Evolutionary conservation across 1,140 invertebrate species (phyloP), one percentile per base, ranked within the genome.

Genomic region (Caenorhabditis remanei): DNA sequence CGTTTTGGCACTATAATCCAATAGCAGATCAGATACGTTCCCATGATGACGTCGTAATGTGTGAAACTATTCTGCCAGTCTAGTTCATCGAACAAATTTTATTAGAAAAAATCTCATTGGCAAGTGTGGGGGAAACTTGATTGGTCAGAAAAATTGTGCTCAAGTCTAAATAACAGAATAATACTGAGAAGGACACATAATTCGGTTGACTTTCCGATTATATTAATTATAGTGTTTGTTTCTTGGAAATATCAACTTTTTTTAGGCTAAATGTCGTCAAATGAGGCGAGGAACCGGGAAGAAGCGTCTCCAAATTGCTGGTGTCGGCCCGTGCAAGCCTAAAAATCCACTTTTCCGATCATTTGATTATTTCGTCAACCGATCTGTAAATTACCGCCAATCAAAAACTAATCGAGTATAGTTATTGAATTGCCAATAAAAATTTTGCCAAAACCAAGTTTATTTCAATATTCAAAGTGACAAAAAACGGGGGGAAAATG

Each of bases 291-390:
- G 71, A 53, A 79, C 46, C n/a, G 71, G 71, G 9, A 79, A 79
- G n/a, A 79, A 79, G 19, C 71, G 71, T 24, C 71, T 79, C 8
- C 71, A 79, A 50, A 79, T 79, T 79, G 71, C 71, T 24, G 71
- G 71, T 79, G 71, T 79, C 19, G 71, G 71, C 11, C 71, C 71
- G n/a, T 79, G 71, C n/a, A 79, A 79, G 46, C 71, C 71, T 3
- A 79, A 79, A 79, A 79, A 79, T 79, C 71, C 71, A 24, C 46
- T 79, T 50, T 79, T 79, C 71, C 71, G 71, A 53, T 79, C 71
- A 53, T 79, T 79, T 79, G 71, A 79, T 79, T 79, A 79, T 79
- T 79, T 79, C n/a, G 71, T 79, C 7, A 79, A 50, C 46, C 43
- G 46, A 79, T 79, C 71, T 48, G 71, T 79, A 1, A 79, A 79